Evolutionary conservation across 2,113 vertebrate species (phyloP).

Genomic region (Aepyceros melampus): DNA sequence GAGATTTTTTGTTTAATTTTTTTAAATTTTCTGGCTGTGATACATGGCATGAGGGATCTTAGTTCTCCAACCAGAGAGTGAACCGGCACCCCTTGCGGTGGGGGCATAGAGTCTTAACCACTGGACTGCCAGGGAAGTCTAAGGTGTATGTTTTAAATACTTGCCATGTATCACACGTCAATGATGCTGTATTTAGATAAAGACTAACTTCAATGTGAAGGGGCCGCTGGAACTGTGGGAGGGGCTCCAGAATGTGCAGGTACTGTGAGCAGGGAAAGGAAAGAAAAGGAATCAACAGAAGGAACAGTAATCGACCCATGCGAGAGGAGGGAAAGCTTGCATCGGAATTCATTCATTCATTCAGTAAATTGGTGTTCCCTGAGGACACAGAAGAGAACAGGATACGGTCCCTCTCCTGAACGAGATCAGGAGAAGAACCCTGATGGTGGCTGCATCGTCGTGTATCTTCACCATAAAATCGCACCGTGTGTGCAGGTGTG

Average conservation of each 20-base stretch:
- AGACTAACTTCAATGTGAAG: not conserved
- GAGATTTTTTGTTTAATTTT: not conserved
- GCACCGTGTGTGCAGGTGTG: not conserved
- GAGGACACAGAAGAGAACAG: not conserved
- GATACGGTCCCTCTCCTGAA: not conserved
- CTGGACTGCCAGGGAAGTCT: not conserved
- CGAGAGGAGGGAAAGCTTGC: not conserved
- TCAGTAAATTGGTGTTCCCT: not conserved
- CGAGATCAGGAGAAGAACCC: not conserved
- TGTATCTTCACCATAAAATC: accelerated
- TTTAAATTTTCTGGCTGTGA: not conserved
- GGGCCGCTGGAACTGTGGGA: not conserved
- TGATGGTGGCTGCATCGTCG: not conserved
- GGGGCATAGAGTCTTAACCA: not conserved
- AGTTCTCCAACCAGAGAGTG: not conserved
- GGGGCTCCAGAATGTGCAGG: not conserved
- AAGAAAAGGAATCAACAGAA: not conserved
- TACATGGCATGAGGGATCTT: not conserved
- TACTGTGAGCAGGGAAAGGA: not conserved
- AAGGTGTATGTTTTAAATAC: not conserved
- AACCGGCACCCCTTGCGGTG: not conserved
- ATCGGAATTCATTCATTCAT: not conserved
- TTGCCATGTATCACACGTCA: not conserved
- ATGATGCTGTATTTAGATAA: not conserved
- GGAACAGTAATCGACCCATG: not conserved